These are phyloP conservation scores for Brotogeris chrysoptera DNA, from an alignment of 2,797 vertebrate species.

Conservation along the genomic window DNA sequence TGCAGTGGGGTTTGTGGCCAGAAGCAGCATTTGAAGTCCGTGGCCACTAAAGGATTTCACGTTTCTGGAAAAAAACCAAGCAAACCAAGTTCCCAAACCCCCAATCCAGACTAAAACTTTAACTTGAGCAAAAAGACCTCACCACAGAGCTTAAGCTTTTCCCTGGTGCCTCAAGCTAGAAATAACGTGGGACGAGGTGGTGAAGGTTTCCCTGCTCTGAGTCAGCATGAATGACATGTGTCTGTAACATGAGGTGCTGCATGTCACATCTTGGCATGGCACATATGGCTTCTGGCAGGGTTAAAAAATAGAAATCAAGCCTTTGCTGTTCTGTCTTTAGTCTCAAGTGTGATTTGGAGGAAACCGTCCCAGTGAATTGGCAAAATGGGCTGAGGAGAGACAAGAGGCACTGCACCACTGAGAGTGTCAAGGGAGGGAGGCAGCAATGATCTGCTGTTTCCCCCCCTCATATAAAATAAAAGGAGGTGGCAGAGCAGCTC, in stretches of 20 bases:
- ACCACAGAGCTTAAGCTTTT: not conserved
- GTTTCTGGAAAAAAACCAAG: not conserved
- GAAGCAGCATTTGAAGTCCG: not conserved
- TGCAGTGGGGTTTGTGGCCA: not conserved
- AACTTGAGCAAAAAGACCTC: not conserved
- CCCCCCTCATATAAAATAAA: not conserved
- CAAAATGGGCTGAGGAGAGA: not conserved
- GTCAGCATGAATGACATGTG: not conserved
- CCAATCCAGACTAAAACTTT: not conserved
- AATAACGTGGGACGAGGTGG: not conserved
- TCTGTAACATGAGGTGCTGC: not conserved
- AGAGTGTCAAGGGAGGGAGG: fast-evolving
- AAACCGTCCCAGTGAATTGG: not conserved
- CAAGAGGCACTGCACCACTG: not conserved
- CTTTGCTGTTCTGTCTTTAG: not conserved
- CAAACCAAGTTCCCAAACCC: fast-evolving
- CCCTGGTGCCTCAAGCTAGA: not conserved
- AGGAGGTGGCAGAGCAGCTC: not conserved
- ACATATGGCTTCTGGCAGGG: not conserved
- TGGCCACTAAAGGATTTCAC: not conserved
- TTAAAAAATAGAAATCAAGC: not conserved
- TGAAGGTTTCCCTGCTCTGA: not conserved
- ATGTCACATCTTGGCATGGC: not conserved
- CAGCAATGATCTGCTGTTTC: not conserved
- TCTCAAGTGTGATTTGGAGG: not conserved